Conservation (phyloP, 2,113 vertebrate species). For the Vidua macroura region DNA sequence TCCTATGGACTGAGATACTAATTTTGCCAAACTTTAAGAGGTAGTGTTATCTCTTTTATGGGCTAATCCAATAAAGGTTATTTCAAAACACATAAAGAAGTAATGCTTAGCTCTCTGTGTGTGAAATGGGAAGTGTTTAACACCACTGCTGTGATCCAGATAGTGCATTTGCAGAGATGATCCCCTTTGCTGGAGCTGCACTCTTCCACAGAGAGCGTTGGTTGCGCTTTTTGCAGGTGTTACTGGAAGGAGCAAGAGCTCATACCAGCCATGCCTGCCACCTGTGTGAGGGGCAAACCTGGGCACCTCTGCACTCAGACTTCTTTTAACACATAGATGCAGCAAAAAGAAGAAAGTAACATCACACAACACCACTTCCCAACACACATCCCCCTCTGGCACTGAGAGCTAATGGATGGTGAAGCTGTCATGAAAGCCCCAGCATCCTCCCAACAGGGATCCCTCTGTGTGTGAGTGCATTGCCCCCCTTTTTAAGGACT, state of each 20-base stretch:
- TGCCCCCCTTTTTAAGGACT: conserved; percentile 63
- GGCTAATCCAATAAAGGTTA: not conserved
- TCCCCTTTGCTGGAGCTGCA: not conserved
- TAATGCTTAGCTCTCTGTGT: rapidly evolving
- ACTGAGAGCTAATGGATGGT: conserved; percentile 73
- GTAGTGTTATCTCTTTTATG: not conserved
- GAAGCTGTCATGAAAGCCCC: conserved; percentile 64
- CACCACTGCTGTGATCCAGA: not conserved
- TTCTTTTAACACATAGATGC: not conserved
- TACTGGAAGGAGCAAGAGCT: not conserved
- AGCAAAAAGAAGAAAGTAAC: not conserved
- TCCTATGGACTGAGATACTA: not conserved
- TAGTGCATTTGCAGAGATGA: not conserved
- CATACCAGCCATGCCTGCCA: too few species aligned
- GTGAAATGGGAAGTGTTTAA: not conserved
- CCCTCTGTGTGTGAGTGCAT: conserved; percentile 71
- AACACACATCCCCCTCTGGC: conserved; percentile 61
- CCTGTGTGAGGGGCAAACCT: not conserved
- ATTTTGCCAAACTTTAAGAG: not conserved
- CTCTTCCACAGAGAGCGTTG: not conserved
- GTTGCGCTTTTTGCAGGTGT: rapidly evolving
- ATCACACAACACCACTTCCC: conserved; percentile 11
- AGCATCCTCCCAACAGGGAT: conserved; percentile 64
- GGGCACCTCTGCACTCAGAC: not conserved
- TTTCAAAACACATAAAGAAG: not conserved